phyloP scores from a whole-genome alignment of 2,113 vertebrate species.

The Dasypus novemcinctus region DNA sequence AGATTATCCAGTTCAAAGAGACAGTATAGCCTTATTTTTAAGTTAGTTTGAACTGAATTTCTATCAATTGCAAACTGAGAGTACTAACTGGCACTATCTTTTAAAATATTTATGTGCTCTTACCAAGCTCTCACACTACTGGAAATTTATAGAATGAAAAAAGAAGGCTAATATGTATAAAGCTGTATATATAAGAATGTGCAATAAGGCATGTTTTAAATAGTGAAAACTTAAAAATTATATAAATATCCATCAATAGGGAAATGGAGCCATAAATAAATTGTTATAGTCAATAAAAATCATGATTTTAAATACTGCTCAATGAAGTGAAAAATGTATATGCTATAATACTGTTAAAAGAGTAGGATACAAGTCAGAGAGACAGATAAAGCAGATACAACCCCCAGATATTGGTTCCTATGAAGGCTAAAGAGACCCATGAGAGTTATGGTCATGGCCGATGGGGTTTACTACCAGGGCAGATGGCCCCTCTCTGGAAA shows the following conservation, averaged over 20 bases:
- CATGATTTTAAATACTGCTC: neutral
- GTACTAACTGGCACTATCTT: slow-evolving; percentile 6
- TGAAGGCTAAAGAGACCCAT: too few relatives aligned
- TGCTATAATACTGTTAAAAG: neutral
- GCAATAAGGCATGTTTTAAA: slow-evolving; percentile 1
- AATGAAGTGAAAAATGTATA: neutral
- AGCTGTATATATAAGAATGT: neutral
- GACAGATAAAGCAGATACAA: too few relatives aligned
- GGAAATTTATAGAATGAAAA: slow-evolving; percentile 32
- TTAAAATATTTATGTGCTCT: slow-evolving; percentile 29
- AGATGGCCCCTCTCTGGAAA: too few relatives aligned
- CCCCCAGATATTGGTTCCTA: too few relatives aligned
- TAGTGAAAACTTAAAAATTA: slow-evolving; percentile 28
- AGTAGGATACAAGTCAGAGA: neutral
- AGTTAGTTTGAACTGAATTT: slow-evolving; percentile 22
- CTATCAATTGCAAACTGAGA: neutral
- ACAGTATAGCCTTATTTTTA: neutral
- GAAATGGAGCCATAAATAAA: neutral
- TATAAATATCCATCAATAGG: neutral
- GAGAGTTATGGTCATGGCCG: too few relatives aligned
- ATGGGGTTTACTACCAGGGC: too few relatives aligned
- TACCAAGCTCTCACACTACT: neutral
- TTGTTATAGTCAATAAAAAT: slow-evolving; percentile 8
- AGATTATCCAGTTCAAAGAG: neutral
- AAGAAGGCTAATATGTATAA: neutral